Conservation (phyloP, 2,113 vertebrate genomes). For the Tychaedon coryphoeus region DNA sequence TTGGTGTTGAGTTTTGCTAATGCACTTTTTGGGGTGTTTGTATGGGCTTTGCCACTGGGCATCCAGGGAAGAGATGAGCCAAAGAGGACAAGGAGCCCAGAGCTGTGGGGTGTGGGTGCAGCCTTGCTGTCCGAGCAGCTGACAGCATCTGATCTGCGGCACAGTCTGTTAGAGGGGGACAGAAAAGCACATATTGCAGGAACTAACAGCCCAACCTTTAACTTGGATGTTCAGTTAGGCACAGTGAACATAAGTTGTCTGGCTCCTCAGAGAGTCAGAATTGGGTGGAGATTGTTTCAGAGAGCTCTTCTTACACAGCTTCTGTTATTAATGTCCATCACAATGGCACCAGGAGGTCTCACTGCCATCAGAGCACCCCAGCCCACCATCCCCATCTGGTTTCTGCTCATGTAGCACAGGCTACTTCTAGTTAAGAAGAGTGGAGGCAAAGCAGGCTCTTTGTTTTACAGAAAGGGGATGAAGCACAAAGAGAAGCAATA, state of each 20-base stretch:
- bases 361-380: background rate
- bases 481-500: constrained; percentile 20
- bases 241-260: background rate
- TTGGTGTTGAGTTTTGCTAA: background rate
- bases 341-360: background rate
- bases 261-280: background rate
- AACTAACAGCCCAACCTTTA: background rate
- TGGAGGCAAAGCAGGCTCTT: background rate
- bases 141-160: background rate
- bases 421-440: background rate
- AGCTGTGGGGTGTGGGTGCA: background rate
- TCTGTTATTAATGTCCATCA: background rate
- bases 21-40: background rate
- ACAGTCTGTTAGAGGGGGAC: background rate
- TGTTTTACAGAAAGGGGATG: background rate
- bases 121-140: background rate
- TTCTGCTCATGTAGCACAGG: rapidly evolving
- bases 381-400: rapidly evolving
- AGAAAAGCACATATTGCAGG: background rate
- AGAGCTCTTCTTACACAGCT: background rate
- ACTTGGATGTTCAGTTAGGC: background rate
- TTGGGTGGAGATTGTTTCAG: background rate
- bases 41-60: background rate
- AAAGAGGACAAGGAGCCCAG: background rate
- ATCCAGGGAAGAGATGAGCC: background rate